These are phyloP conservation scores for Hypanus sabinus DNA, from an alignment of 2,113 vertebrate species.

Conservation along the genomic window DNA sequence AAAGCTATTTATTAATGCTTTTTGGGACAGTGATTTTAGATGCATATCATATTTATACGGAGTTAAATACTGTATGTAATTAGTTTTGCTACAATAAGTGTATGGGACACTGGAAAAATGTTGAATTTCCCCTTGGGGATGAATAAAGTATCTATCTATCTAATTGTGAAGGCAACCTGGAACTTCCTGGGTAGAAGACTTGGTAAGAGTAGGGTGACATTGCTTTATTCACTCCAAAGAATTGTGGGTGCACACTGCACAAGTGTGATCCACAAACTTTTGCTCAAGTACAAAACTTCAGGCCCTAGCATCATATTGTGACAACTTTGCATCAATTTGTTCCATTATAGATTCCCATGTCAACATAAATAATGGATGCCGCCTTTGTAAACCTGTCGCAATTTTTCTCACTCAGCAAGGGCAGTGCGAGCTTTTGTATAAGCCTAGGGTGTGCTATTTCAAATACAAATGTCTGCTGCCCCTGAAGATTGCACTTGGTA, in stretches of 20 bases:
- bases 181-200: background rate
- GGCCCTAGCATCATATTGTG: background rate
- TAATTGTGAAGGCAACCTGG: background rate
- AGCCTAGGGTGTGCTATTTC: background rate
- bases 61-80: no score
- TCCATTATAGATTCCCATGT: background rate
- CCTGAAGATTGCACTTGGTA: background rate
- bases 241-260: background rate
- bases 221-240: background rate
- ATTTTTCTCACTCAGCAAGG: background rate
- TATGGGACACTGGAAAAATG: no score
- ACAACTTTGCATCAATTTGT: background rate
- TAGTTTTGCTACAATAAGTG: no score
- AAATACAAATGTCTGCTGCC: background rate
- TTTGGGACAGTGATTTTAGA: no score
- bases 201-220: background rate
- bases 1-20: no score
- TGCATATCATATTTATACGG: no score
- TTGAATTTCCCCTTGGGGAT: no score
- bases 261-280: background rate
- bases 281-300: background rate
- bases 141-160: no score
- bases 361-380: background rate
- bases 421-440: background rate
- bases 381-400: background rate